Evolutionary conservation across 2,797 vertebrate species (phyloP).

Genomic region (Danionella dracula): DNA sequence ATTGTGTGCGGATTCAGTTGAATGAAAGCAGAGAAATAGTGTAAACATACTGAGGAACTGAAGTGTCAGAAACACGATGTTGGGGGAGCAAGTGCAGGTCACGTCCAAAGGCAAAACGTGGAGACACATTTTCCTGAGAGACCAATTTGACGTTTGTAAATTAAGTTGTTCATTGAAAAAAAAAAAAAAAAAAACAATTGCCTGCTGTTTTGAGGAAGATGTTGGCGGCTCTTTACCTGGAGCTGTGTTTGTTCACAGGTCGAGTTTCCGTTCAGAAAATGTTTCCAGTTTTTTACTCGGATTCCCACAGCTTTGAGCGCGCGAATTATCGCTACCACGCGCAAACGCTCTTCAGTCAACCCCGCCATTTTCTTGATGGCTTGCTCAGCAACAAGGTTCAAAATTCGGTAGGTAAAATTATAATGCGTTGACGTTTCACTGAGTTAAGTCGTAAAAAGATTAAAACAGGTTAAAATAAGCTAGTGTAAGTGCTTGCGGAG

Average conservation of each 20-base stretch:
- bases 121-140: conserved; percentile 24
- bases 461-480: too few relatives aligned
- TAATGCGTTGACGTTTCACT: too few relatives aligned
- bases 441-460: too few relatives aligned
- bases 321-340: conserved; percentile 47
- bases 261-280: conserved; percentile 33
- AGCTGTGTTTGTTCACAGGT: background rate
- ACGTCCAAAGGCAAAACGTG: conserved; percentile 46
- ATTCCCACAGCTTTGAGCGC: conserved; percentile 48
- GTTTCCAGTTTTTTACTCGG: conserved; percentile 56
- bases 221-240: conserved; percentile 18
- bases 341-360: conserved; percentile 41
- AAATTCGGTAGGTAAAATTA: too few relatives aligned
- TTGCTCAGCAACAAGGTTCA: background rate
- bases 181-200: background rate
- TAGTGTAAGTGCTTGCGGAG: too few relatives aligned
- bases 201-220: background rate
- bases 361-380: conserved; percentile 25
- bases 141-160: background rate
- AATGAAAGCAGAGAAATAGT: too few relatives aligned
- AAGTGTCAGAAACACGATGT: conserved; percentile 24
- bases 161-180: background rate
- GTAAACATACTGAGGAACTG: conserved; percentile 47
- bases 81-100: conserved; percentile 44
- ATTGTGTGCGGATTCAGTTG: too few relatives aligned